phyloP scores from a whole-genome alignment of 30 jellyfish, hydroid and myxozoan genomes.

The Kudoa iwatai region DNA sequence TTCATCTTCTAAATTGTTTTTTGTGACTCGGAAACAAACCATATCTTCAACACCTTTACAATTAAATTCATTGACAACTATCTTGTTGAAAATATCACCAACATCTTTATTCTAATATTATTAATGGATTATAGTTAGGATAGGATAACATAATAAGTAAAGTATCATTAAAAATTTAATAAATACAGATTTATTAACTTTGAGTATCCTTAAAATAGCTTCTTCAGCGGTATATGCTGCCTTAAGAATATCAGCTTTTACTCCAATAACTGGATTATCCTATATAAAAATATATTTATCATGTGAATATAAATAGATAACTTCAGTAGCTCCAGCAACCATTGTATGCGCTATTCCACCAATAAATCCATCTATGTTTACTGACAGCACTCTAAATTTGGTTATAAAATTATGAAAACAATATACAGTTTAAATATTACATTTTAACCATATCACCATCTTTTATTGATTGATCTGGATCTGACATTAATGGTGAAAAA shows the following conservation, averaged over 20 bases:
- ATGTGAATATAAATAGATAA: conserved; percentile 1
- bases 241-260: conserved; percentile 64
- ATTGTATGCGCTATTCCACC: conserved; percentile 83
- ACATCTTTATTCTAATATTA: too few relatives aligned
- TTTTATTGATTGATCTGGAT: conserved; percentile 25
- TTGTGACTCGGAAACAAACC: conserved; percentile 10
- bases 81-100: too few relatives aligned
- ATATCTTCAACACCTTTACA: conserved; percentile 3
- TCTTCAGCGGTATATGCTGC: conserved; percentile 79
- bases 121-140: too few relatives aligned
- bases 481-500: conserved; percentile 68
- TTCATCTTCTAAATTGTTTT: neutral
- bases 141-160: too few relatives aligned
- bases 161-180: too few relatives aligned
- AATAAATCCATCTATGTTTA: conserved; percentile 81
- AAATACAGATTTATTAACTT: conserved; percentile 47
- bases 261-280: conserved; percentile 62
- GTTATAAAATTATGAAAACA: conserved; percentile 72
- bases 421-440: conserved; percentile 14
- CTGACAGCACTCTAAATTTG: too few relatives aligned
- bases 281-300: neutral
- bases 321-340: conserved; percentile 79
- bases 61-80: conserved; percentile 37
- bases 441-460: conserved; percentile 75
- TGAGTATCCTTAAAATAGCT: conserved; percentile 33